These are phyloP conservation scores for Malurus melanocephalus DNA, from an alignment of 2,113 vertebrate genomes.

Conservation along the genomic window DNA sequence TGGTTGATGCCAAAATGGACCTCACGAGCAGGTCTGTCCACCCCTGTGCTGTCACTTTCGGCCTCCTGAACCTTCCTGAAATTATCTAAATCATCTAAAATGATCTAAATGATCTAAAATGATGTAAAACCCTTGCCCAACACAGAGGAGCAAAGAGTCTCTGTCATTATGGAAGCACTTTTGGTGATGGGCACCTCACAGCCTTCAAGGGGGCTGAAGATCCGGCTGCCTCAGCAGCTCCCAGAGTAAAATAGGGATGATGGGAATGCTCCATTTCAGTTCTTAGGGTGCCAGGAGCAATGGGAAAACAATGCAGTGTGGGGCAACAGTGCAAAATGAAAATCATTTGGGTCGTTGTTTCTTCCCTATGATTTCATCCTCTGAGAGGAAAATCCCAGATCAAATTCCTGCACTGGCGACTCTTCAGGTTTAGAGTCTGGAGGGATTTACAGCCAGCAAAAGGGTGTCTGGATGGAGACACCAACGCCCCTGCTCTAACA, in stretches of 20 bases:
- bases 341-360: not conserved
- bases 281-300: not conserved
- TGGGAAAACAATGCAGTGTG: fast-evolving
- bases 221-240: fast-evolving
- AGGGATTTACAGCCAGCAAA: not conserved
- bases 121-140: not conserved
- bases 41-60: not conserved
- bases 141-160: not conserved
- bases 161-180: not conserved
- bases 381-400: not conserved
- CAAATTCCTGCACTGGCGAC: not conserved
- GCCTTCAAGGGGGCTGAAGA: not conserved
- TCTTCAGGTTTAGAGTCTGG: not conserved
- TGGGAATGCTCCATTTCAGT: not conserved
- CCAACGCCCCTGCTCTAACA: fast-evolving
- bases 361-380: not conserved
- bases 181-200: not conserved
- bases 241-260: not conserved
- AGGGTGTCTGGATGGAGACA: not conserved
- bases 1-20: not conserved
- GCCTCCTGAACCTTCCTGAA: not conserved
- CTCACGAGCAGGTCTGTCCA: fast-evolving
- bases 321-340: not conserved
- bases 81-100: no score
- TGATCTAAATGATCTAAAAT: not conserved